Evolutionary conservation across 2,797 vertebrate genomes (phyloP).

Genomic region (Macropus fuliginosus): DNA sequence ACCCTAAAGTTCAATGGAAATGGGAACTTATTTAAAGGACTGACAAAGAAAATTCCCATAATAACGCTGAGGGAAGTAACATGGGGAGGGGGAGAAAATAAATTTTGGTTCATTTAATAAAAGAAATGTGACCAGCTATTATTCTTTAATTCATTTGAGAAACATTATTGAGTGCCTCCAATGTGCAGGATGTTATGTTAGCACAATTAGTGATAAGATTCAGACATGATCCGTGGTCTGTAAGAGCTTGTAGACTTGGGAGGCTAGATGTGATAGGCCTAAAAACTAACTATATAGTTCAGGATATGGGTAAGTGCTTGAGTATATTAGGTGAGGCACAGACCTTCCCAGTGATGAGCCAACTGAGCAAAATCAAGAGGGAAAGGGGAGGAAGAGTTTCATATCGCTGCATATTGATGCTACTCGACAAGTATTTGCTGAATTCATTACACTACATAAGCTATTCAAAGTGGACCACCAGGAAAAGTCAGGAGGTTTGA

Average conservation of each 20-base stretch:
- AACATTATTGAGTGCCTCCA: too few relatives aligned
- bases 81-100: too few relatives aligned
- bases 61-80: too few relatives aligned
- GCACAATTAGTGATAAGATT: too few relatives aligned
- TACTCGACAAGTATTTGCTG: not conserved
- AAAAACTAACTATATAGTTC: not conserved
- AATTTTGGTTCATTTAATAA: too few relatives aligned
- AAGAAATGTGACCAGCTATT: too few relatives aligned
- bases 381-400: not conserved
- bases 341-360: not conserved
- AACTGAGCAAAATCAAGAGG: not conserved
- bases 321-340: not conserved
- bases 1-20: too few relatives aligned
- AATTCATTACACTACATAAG: not conserved
- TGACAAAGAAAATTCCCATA: too few relatives aligned
- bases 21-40: too few relatives aligned
- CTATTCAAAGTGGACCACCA: not conserved
- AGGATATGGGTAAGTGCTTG: not conserved
- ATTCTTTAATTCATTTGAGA: too few relatives aligned
- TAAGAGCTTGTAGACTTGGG: not conserved
- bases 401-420: not conserved
- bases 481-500: not conserved
- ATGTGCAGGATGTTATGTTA: too few relatives aligned
- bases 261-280: not conserved
- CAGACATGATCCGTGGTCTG: not conserved